Conservation (phyloP, 2,797 vertebrate genomes). For the Chaetodon trifasciatus region DNA sequence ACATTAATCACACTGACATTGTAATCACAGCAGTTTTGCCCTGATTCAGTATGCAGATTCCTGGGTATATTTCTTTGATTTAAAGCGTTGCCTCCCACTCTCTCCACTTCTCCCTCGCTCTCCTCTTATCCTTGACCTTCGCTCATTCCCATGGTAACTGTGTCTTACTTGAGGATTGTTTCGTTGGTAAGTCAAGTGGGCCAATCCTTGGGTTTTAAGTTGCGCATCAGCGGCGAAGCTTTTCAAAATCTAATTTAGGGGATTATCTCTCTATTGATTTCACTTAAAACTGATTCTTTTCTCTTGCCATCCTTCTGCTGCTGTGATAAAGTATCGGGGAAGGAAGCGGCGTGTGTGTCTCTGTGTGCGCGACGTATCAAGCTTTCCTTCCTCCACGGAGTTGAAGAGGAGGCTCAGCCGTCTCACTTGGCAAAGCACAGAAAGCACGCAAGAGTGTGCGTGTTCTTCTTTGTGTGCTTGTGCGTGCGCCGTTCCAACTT, state of each 20-base stretch:
- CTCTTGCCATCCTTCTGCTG: constrained; percentile 65
- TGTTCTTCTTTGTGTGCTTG: constrained; percentile 43
- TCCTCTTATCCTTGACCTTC: constrained; percentile 80
- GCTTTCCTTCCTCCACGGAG: constrained; percentile 56
- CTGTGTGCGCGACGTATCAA: constrained; percentile 37
- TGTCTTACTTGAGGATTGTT: constrained; percentile 73
- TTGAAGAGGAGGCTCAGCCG: constrained; percentile 62
- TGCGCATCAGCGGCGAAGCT: constrained; percentile 72
- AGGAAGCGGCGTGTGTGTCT: constrained; percentile 36
- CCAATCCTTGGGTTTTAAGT: constrained; percentile 78
- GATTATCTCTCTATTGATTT: constrained; percentile 89
- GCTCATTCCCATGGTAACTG: constrained; percentile 80
- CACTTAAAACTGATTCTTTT: constrained; percentile 83
- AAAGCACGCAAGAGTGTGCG: constrained; percentile 33
- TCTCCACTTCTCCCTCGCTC: constrained; percentile 48
- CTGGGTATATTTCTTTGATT: constrained; percentile 63
- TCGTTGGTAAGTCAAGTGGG: constrained; percentile 80
- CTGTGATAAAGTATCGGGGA: constrained; percentile 67
- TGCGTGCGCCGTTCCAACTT: constrained; percentile 47
- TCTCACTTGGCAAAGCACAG: constrained; percentile 63
- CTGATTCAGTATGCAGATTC: constrained; percentile 68
- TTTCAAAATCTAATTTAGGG: constrained; percentile 86
- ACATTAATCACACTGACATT: constrained; percentile 73
- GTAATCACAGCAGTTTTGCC: constrained; percentile 67
- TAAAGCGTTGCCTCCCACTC: constrained; percentile 39